Conservation (phyloP, 1,140 invertebrate species). For the Elysia chlorotica region DNA sequence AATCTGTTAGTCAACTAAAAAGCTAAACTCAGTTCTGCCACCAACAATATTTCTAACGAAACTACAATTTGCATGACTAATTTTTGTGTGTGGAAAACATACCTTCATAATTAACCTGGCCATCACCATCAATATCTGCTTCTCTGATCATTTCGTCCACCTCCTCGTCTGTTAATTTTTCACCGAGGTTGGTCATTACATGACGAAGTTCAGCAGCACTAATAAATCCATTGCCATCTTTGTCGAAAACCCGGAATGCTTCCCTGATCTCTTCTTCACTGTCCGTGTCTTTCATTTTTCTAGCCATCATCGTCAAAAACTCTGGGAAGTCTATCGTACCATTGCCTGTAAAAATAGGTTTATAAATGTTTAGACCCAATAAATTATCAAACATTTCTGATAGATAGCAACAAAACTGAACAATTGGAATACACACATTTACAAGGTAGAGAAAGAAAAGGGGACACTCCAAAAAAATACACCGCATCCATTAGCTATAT, state of each 20-base stretch:
- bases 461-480: too few species aligned
- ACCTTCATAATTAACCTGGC: slow-evolving; percentile 57
- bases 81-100: too few species aligned
- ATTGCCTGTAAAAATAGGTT: slow-evolving; percentile 90
- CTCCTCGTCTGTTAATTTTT: slow-evolving; percentile 87
- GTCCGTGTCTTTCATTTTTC: slow-evolving; percentile 99
- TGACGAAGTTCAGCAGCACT: slow-evolving; percentile 49
- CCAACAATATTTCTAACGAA: too few species aligned
- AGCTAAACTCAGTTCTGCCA: too few species aligned
- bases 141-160: slow-evolving; percentile 93
- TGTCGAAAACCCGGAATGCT: slow-evolving; percentile 98
- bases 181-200: slow-evolving; percentile 92
- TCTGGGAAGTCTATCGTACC: slow-evolving; percentile 99
- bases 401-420: too few species aligned
- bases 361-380: too few species aligned
- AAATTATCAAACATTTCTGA: too few species aligned
- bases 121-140: slow-evolving; percentile 86
- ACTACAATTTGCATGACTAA: too few species aligned
- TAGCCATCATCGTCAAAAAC: slow-evolving; percentile 80
- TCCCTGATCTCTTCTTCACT: slow-evolving; percentile 95
- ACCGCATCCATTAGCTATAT: too few species aligned
- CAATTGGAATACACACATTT: too few species aligned
- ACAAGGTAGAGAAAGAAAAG: too few species aligned
- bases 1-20: not conserved
- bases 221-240: slow-evolving; percentile 90